Conservation (phyloP, 2,888 invertebrate genomes). For the Chymomyza procnemis region DNA sequence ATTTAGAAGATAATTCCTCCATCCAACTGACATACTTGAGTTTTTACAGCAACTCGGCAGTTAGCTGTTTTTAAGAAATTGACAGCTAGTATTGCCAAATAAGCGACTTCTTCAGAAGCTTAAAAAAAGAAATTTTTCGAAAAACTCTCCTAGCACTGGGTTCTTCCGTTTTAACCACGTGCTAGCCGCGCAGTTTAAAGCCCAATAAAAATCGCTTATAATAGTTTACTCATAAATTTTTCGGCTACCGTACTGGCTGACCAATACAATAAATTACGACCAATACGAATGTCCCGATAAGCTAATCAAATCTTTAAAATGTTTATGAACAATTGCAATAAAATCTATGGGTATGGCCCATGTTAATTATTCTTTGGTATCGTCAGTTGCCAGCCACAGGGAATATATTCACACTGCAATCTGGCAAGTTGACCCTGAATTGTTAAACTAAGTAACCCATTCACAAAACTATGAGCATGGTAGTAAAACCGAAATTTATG, state of each 20-base stretch:
- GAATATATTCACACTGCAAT: neutral
- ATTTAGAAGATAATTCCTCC: too few relatives aligned
- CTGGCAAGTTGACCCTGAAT: neutral
- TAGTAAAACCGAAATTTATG: neutral
- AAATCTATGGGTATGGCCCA: neutral
- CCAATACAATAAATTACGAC: neutral
- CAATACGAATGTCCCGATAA: neutral
- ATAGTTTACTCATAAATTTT: conserved; percentile 3
- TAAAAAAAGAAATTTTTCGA: too few relatives aligned
- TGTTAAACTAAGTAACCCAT: neutral
- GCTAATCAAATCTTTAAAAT: neutral
- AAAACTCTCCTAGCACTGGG: too few relatives aligned
- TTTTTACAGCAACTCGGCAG: too few relatives aligned
- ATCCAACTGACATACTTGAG: too few relatives aligned
- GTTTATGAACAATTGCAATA: neutral
- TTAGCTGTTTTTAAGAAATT: too few relatives aligned
- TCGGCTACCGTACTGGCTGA: neutral
- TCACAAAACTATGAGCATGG: neutral
- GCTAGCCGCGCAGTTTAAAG: neutral
- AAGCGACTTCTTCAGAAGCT: too few relatives aligned
- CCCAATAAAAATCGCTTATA: neutral
- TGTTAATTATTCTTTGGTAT: neutral
- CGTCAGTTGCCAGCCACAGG: neutral
- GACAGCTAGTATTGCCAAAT: too few relatives aligned
- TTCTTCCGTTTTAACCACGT: neutral